phyloP scores from a whole-genome alignment of 2,888 invertebrate species.

The Noctua janthe region DNA sequence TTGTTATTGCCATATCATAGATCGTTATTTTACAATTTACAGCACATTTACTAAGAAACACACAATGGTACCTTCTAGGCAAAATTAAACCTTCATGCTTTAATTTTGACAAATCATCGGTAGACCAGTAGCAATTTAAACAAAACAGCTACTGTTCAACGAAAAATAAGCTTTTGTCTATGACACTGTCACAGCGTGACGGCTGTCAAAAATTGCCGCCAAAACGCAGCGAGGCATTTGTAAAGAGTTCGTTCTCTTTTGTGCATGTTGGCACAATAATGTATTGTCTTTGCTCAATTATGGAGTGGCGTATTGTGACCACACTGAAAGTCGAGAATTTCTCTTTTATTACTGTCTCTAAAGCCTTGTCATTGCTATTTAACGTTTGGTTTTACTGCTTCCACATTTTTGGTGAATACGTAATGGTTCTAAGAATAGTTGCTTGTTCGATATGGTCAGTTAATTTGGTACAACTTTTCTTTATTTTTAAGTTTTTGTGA shows the following conservation, averaged over 20 bases:
- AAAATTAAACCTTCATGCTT: constrained; percentile 74
- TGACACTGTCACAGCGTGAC: constrained; percentile 81
- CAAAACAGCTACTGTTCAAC: constrained; percentile 69
- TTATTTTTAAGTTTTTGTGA: background rate
- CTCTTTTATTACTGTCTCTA: constrained; percentile 79
- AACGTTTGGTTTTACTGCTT: constrained; percentile 82
- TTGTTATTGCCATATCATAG: constrained; percentile 18
- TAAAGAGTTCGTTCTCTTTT: constrained; percentile 74
- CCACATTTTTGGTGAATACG: constrained; percentile 81
- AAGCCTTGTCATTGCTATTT: constrained; percentile 63
- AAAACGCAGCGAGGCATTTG: constrained; percentile 75
- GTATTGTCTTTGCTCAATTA: constrained; percentile 89
- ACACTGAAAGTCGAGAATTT: constrained; percentile 79
- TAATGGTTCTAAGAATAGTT: constrained; percentile 74
- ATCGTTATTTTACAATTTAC: constrained; percentile 38
- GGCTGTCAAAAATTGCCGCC: constrained; percentile 84
- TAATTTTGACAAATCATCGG: constrained; percentile 81
- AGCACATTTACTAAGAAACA: constrained; percentile 36
- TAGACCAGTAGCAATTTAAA: constrained; percentile 84
- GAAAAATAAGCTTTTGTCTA: constrained; percentile 70
- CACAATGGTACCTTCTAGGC: constrained; percentile 12
- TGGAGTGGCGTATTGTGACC: constrained; percentile 83
- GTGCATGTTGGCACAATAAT: constrained; percentile 79
- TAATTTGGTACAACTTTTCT: constrained; percentile 26
- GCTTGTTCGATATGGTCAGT: constrained; percentile 26